Evolutionary conservation across 2,113 vertebrate species (phyloP).

Genomic region (Prionailurus viverrinus): DNA sequence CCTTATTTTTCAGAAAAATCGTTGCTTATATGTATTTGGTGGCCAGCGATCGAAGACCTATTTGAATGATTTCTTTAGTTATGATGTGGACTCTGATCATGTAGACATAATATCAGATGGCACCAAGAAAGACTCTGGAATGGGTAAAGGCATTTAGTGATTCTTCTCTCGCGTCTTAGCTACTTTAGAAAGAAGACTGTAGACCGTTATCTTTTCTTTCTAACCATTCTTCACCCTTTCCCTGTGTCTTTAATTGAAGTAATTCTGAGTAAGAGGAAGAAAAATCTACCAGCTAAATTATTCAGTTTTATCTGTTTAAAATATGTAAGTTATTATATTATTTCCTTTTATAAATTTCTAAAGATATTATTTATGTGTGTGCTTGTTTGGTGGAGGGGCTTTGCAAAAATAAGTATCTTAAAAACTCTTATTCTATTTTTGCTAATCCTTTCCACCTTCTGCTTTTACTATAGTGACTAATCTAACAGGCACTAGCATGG

Average conservation of each 20-base stretch:
- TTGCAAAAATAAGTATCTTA: constrained; percentile 24
- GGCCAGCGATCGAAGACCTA: constrained; percentile 99
- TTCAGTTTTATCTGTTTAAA: constrained; percentile 33
- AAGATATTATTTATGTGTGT: neutral
- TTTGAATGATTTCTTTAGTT: constrained; percentile 99
- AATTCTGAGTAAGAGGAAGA: constrained; percentile 52
- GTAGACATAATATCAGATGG: constrained; percentile 99
- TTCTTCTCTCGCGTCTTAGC: constrained; percentile 35
- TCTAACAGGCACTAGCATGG: neutral
- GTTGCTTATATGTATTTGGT: constrained; percentile 97
- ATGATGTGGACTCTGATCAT: constrained; percentile 97
- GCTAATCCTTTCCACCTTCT: neutral
- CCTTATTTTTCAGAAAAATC: constrained; percentile 92
- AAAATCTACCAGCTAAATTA: constrained; percentile 1
- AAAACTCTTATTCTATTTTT: constrained; percentile 28
- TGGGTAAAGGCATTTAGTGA: constrained; percentile 91
- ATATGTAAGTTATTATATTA: neutral
- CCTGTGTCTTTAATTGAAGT: constrained; percentile 51
- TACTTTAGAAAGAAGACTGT: constrained; percentile 53
- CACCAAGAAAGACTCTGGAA: constrained; percentile 99
- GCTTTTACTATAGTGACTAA: neutral
- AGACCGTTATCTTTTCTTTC: constrained; percentile 47
- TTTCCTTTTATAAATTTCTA: neutral
- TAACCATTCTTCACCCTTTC: constrained; percentile 20
- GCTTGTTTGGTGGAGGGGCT: neutral